Base-by-base conservation (phyloP, 1,140 invertebrate genomes). In the Drosophila azteca region DNA sequence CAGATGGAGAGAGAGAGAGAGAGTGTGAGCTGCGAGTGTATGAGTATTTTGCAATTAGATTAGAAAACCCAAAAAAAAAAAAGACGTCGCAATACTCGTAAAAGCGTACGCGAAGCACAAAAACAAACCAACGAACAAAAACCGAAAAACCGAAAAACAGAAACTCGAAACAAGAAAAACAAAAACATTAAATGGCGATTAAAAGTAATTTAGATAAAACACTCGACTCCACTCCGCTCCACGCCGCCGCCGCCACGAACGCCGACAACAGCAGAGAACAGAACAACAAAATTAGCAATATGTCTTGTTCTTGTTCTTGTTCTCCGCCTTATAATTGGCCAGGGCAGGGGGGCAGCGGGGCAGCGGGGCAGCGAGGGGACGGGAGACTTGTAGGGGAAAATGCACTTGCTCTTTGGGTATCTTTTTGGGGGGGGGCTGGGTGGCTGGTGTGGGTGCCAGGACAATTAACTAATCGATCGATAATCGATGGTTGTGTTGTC, bases 141-240 rank as follows among this genome's bases (percentile, higher is more conserved):
- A 11, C 1, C 35, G 31, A 72, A 41, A 50, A 35, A 26, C 26
- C 45, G 15, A 51, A 13, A 6, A 43, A 58, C 43, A 57, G 22
- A 35, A 24, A 24, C 6, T 6, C 39, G 59, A 77, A 84, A 65
- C 81, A 85, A 87, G 73, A 75, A 85, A 85, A 88, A 87, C 82
- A 87, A 87, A 88, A 87, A 87, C 83, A 87, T 87, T 88, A 87
- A 87, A 88, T 87, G 82, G 79, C 79, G 82, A 87, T 87, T 87
- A 88, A 87, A 87, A 88, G 82, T 87, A 87, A 87, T 87, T 87
- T 87, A 87, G 82, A 87, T 87, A 87, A 87, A 87, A 88, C 31
- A 88, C 67, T 26, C 3, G 4, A 51, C 53, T 72, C 52, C 17
- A 20, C 17, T 20, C 17, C 17, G 17, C 17, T 20, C 17, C 17